Conservation (phyloP, 2,888 invertebrate genomes). For the Xylocampa areola region DNA sequence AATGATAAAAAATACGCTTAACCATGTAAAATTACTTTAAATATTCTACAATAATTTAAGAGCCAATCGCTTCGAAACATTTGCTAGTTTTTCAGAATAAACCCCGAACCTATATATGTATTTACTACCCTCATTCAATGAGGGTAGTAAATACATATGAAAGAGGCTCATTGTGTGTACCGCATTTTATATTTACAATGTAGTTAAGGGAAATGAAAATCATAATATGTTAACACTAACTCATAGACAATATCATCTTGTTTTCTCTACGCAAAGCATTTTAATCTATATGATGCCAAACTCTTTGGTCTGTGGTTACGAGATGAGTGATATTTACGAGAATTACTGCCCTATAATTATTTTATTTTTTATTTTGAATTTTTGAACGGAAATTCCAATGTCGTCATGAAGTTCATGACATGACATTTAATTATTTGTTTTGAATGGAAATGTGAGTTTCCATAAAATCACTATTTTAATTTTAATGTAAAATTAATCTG, state of each 20-base stretch:
- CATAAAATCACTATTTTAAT: not conserved
- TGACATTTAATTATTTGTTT: conserved; percentile 33
- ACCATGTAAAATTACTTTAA: no score
- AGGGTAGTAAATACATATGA: no score
- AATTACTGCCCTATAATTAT: conserved; percentile 4
- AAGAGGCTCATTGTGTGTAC: no score
- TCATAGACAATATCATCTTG: conserved; percentile 24
- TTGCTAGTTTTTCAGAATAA: no score
- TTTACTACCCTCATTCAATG: no score
- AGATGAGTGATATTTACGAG: conserved; percentile 6
- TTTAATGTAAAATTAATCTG: conserved; percentile 39
- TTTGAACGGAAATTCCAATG: conserved; percentile 13
- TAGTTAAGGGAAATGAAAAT: conserved; percentile 11
- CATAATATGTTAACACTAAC: conserved; percentile 17
- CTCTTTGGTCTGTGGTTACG: no score
- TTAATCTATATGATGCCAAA: not conserved
- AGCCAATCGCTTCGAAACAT: no score
- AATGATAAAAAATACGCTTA: no score
- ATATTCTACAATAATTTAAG: no score
- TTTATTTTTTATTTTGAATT: not conserved
- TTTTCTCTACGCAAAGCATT: conserved; percentile 3
- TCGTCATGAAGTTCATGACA: conserved; percentile 24
- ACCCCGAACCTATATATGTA: no score
- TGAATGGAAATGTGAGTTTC: not conserved
- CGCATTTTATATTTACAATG: no score